Percentiles rank a stretch among this genome's conserved stretches.
Conservation (phyloP, 1,140 invertebrate genomes). For the Physella acuta region DNA sequence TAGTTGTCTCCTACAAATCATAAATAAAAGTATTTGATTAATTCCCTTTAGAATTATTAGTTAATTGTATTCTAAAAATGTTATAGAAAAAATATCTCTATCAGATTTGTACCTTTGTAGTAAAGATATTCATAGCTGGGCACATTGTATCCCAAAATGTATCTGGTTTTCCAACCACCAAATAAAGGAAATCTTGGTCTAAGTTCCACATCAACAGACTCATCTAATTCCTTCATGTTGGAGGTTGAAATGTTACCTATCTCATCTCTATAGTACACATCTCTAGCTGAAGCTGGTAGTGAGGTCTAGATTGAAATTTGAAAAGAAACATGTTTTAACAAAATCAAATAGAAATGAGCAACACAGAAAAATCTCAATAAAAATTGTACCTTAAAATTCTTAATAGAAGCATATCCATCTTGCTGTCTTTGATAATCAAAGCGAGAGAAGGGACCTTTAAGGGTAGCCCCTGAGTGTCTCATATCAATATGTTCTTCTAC, state of each 20-base stretch:
- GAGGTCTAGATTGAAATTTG: slow-evolving; percentile 68
- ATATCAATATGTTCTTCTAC: slow-evolving; percentile 93
- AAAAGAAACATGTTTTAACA: background rate
- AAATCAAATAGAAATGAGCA: background rate
- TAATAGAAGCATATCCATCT: slow-evolving; percentile 81
- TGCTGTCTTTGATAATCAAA: slow-evolving; percentile 52
- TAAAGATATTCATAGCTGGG: slow-evolving; percentile 95
- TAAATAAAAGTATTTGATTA: no score
- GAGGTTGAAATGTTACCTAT: slow-evolving; percentile 99
- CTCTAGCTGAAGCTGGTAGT: slow-evolving; percentile 83
- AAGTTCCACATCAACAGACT: slow-evolving; percentile 92
- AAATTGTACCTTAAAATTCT: slow-evolving; percentile 75
- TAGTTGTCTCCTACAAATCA: slow-evolving; percentile 68
- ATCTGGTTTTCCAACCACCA: slow-evolving; percentile 98
- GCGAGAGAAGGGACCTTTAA: slow-evolving; percentile 68
- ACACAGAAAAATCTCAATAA: background rate
- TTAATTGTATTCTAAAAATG: background rate
- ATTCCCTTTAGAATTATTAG: background rate
- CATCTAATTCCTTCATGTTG: slow-evolving; percentile 80
- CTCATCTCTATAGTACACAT: slow-evolving; percentile 94
- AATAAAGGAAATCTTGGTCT: slow-evolving; percentile 95
- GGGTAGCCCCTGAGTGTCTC: slow-evolving; percentile 84
- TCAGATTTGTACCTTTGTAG: slow-evolving; percentile 72
- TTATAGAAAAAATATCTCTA: background rate
- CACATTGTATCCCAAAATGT: slow-evolving; percentile 95